Conservation (phyloP, 2,797 vertebrate genomes). For the Halcyon smyrnensis region DNA sequence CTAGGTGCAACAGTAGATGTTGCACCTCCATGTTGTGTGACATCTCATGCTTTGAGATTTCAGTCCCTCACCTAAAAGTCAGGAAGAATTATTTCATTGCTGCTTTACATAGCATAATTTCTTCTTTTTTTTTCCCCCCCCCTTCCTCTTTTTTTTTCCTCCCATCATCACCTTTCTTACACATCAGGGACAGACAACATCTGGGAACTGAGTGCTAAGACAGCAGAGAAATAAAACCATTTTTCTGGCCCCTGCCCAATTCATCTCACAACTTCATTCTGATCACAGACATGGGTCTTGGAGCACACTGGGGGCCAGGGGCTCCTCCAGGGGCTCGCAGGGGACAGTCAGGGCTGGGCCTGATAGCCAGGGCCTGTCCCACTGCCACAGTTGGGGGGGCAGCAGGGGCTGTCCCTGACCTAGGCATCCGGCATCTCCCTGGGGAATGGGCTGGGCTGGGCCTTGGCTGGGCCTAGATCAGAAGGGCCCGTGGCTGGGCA, state of each 20-base stretch:
- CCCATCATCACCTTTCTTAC: background rate
- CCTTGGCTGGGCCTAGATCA: background rate
- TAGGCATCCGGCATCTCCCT: fast-evolving
- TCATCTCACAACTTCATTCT: background rate
- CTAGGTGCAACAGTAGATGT: background rate
- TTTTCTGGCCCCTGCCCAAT: background rate
- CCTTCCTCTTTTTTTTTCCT: fast-evolving
- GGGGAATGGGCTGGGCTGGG: background rate
- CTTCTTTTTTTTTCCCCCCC: background rate
- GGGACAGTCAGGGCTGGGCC: no score
- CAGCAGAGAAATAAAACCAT: background rate
- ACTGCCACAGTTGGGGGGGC: fast-evolving
- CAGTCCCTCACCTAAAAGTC: background rate
- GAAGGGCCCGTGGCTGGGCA: fast-evolving
- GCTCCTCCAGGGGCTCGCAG: fast-evolving
- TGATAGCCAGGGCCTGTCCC: background rate
- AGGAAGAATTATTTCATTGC: background rate
- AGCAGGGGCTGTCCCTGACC: background rate
- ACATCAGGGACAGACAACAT: background rate
- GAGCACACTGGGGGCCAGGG: fast-evolving
- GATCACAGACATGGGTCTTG: fast-evolving
- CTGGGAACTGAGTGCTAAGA: background rate
- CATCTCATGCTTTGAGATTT: background rate
- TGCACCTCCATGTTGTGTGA: background rate
- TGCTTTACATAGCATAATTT: background rate